These are phyloP conservation scores for Amphiduros pacificus DNA, from an alignment of 2,888 invertebrate genomes.

Conservation along the genomic window DNA sequence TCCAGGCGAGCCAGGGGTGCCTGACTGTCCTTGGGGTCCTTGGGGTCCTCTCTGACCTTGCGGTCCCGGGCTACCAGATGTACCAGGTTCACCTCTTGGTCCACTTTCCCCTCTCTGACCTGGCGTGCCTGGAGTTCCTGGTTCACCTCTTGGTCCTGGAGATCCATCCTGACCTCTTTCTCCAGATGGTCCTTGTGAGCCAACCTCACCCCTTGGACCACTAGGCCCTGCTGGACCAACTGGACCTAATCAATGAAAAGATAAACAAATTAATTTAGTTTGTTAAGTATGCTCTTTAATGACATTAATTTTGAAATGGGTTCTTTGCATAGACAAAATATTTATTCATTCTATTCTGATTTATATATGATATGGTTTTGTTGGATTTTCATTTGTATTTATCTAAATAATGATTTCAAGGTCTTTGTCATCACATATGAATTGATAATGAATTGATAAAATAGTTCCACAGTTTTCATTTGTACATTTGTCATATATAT, in stretches of 20 bases:
- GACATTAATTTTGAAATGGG: not conserved
- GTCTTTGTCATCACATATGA: not conserved
- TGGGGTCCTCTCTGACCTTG: not conserved
- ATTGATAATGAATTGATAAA: too few species aligned
- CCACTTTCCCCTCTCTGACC: not conserved
- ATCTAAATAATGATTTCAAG: not conserved
- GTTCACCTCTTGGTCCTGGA: slow-evolving; percentile 21
- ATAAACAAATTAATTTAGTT: not conserved
- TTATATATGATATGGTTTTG: not conserved
- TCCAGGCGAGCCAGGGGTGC: slow-evolving; percentile 18
- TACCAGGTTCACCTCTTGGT: not conserved
- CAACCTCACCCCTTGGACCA: slow-evolving; percentile 25
- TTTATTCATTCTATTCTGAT: not conserved
- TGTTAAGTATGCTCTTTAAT: not conserved
- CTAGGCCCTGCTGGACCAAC: slow-evolving; percentile 22
- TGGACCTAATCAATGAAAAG: slow-evolving; percentile 1
- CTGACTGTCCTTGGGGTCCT: slow-evolving; percentile 10
- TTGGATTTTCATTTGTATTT: too few species aligned
- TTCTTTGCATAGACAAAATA: not conserved
- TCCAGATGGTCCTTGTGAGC: slow-evolving; percentile 23
- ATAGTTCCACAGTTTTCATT: too few species aligned
- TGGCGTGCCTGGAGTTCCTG: slow-evolving; percentile 21
- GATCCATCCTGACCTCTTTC: slow-evolving; percentile 16
- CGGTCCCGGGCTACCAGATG: slow-evolving; percentile 9
- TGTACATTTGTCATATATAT: too few species aligned